A percentile compares a stretch with the other conserved stretches of the same genome.
Evolutionary conservation across 2,113 vertebrate species (phyloP).

Genomic region (Nipponia nippon): DNA sequence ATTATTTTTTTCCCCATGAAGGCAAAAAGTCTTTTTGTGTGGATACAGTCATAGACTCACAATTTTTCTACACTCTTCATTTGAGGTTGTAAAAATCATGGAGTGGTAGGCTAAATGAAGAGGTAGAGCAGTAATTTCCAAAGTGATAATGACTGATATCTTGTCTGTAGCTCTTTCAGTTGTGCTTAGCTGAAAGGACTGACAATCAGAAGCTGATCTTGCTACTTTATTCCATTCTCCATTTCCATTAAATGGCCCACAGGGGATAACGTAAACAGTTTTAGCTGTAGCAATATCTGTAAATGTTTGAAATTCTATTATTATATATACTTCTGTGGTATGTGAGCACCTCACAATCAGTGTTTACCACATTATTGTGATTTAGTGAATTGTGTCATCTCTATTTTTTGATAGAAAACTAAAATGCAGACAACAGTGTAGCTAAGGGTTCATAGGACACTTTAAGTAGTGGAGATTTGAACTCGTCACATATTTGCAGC

Average conservation of each 20-base stretch:
- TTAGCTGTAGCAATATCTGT: neutral
- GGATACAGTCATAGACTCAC: neutral
- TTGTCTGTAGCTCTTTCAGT: neutral
- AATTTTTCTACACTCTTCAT: neutral
- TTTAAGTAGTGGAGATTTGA: neutral
- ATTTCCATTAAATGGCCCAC: neutral
- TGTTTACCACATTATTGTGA: neutral
- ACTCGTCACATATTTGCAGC: neutral
- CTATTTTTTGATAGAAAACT: neutral
- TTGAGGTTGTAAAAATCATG: neutral
- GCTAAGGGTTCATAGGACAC: neutral
- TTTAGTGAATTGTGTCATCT: neutral
- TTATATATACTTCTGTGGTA: neutral
- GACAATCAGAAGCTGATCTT: neutral
- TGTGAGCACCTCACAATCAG: neutral
- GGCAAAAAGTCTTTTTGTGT: neutral
- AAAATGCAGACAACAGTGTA: neutral
- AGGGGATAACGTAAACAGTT: neutral
- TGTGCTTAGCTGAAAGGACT: neutral
- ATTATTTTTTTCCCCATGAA: neutral
- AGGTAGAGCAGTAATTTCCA: neutral
- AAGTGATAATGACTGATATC: neutral
- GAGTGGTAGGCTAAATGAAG: neutral
- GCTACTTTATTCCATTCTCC: neutral
- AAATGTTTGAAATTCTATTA: neutral